These are phyloP conservation scores for Eulemur rubriventer DNA, from an alignment of 2,797 vertebrate species.

Conservation along the genomic window DNA sequence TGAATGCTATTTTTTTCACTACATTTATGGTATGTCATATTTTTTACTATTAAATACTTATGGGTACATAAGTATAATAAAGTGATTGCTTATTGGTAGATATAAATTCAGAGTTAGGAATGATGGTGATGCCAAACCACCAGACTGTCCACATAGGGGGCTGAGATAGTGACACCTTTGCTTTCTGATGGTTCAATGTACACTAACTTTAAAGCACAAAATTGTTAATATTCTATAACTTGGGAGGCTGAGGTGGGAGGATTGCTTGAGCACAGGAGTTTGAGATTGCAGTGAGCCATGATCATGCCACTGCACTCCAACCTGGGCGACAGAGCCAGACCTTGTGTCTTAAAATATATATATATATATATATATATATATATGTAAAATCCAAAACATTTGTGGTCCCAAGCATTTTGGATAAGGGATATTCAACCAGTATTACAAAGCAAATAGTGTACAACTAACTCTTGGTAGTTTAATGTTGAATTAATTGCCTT, in stretches of 20 bases:
- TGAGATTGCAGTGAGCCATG: no score
- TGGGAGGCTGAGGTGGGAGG: no score
- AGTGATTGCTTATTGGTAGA: neutral
- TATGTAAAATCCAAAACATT: neutral
- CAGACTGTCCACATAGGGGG: neutral
- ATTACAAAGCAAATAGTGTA: neutral
- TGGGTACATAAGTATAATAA: neutral
- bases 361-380: no score
- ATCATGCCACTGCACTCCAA: no score
- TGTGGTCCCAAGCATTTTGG: neutral
- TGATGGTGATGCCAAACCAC: neutral
- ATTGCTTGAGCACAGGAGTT: no score
- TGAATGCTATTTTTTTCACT: neutral
- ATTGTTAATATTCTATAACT: neutral
- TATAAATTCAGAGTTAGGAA: neutral
- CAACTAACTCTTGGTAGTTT: constrained; percentile 2
- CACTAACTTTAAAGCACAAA: neutral
- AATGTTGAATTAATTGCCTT: neutral
- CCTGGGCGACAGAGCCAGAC: no score
- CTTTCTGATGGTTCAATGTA: neutral
- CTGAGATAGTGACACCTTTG: neutral
- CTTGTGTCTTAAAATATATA: no score
- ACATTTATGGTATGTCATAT: neutral
- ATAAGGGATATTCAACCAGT: neutral
- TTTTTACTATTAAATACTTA: neutral